Base-by-base conservation (phyloP, 2,888 invertebrate genomes). In the Onthophagus sagittarius region DNA sequence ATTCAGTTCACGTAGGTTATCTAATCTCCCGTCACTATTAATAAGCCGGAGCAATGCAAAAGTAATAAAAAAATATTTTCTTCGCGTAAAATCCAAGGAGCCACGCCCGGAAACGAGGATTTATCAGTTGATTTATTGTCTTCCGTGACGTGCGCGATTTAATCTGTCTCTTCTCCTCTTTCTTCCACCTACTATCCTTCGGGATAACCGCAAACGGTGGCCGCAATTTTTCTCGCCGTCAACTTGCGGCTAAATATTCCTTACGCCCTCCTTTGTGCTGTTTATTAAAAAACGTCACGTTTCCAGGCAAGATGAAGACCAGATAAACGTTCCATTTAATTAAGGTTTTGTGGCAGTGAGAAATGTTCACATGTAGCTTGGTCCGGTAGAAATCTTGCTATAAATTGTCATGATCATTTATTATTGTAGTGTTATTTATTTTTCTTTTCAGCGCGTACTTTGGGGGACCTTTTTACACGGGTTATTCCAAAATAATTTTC, bases 81-180 rank as follows among this genome's bases (percentile, higher is more conserved):
- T 67, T 67, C 32, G 23, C 23, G 23, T 32, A 23, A 32, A 31
- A 23, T 67, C 67, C 23, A 7, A 4, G 67, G 67, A 32, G 64
- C 15, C 23, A 23, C 64, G 64, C 64, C 23, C 67, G 67, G 67
- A 67, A 67, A 32, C 67, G 72, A 74, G 78, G 79, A 77, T 79
- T 79, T 78, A 77, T 78, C 77, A 74, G 75, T 79, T 80, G 80
- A 80, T 80, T 79, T 79, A 80, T 80, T 79, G 78, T 79, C 79
- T 77, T 77, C 78, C 75, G 76, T 78, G 79, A 80, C 80, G 77
- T 77, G 77, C 79, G 77, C 78, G 78, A 78, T 79, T 80, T 80
- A 80, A 80, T 80, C 80, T 79, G 77, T 77, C 78, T 76, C 75
- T 71, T 73, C 72, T 71, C 63, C 73, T 31, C 73, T 67, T 53